A percentile compares a stretch with the other conserved stretches of the same genome.
These are phyloP conservation scores for Plebejus argus DNA, from an alignment of 2,888 invertebrate species.

Conservation along the genomic window DNA sequence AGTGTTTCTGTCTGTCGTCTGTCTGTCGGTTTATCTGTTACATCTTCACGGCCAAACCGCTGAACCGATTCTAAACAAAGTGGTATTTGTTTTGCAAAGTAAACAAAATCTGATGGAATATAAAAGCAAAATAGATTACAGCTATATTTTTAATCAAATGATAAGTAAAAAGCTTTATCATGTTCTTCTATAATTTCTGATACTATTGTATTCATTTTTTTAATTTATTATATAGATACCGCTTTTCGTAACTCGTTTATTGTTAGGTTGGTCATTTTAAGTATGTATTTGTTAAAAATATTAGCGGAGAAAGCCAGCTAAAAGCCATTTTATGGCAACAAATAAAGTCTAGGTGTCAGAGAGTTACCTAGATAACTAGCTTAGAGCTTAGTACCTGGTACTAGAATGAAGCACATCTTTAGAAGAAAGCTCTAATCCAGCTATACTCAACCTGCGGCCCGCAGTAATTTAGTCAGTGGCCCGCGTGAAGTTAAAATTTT, in stretches of 20 bases:
- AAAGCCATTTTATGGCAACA: constrained; percentile 3
- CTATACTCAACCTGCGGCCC: too few species aligned
- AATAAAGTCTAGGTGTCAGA: neutral
- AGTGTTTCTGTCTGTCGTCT: neutral
- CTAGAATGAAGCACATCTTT: neutral
- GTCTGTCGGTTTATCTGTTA: too few species aligned
- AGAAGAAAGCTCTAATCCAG: too few species aligned
- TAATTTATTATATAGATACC: neutral
- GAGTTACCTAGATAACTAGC: neutral
- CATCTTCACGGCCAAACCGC: too few species aligned
- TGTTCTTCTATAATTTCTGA: neutral
- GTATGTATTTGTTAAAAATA: neutral
- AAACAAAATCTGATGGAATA: neutral
- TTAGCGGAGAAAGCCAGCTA: neutral
- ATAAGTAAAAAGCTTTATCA: neutral
- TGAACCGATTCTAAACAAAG: neutral
- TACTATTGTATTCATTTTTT: neutral
- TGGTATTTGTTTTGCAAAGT: neutral
- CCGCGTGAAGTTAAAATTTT: neutral
- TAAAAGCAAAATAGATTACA: neutral
- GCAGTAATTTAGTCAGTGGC: too few species aligned
- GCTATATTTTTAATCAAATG: too few species aligned
- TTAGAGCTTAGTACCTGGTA: neutral
- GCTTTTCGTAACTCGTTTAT: neutral
- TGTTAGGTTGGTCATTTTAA: neutral